Percentiles rank a stretch among this genome's conserved stretches.
phyloP scores from a whole-genome alignment of 2,113 vertebrate species.

The Megaceryle maxima region DNA sequence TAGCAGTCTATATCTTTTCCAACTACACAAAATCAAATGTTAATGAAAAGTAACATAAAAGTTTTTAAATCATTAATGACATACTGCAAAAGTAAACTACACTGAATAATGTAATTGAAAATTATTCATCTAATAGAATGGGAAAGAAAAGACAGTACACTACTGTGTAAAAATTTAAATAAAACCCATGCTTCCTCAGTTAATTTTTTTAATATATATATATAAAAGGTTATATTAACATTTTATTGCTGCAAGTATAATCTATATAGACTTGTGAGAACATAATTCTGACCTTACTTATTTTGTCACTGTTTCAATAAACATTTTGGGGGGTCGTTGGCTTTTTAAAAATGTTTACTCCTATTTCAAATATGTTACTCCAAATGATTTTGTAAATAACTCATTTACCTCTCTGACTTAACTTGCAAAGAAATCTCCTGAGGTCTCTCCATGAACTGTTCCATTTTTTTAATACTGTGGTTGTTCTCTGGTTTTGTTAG shows the following conservation, averaged over 20 bases:
- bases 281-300: neutral
- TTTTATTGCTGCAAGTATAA: neutral
- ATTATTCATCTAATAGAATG: neutral
- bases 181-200: rapidly evolving
- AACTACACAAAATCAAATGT: neutral
- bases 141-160: neutral
- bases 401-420: neutral
- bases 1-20: neutral
- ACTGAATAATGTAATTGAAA: neutral
- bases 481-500: neutral
- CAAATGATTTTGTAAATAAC: neutral
- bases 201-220: neutral
- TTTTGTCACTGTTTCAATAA: neutral
- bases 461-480: neutral
- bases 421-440: neutral
- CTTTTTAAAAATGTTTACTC: neutral
- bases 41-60: neutral
- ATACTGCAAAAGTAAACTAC: neutral
- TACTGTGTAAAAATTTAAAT: neutral
- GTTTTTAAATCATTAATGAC: neutral
- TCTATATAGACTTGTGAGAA: neutral
- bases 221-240: neutral
- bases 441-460: neutral
- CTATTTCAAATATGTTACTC: neutral
- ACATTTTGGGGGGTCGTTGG: neutral